phyloP scores from a whole-genome alignment of 2,888 invertebrate species.

The Epinotia bilunana region DNA sequence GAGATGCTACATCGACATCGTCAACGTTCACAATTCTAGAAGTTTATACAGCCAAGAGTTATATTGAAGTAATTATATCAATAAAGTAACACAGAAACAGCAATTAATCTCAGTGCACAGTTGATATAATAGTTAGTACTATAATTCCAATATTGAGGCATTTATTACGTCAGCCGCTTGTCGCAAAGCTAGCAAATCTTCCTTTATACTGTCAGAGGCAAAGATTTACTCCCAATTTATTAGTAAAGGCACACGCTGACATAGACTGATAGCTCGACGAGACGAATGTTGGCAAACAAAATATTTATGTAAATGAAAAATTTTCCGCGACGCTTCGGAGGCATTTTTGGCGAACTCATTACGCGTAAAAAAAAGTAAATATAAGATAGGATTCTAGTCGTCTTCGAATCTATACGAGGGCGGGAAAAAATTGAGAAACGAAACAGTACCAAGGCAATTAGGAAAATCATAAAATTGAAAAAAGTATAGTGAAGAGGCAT shows the following conservation, averaged over 20 bases:
- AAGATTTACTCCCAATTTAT: conserved; percentile 34
- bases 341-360: background rate
- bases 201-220: conserved; percentile 22
- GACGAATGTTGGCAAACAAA: conserved; percentile 8
- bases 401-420: no score
- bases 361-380: background rate
- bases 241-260: conserved; percentile 25
- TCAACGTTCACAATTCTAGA: background rate
- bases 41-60: no score
- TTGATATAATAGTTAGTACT: no score
- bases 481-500: no score
- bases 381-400: no score
- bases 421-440: no score
- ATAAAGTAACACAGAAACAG: background rate
- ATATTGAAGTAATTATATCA: no score
- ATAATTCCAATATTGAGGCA: conserved; percentile 24
- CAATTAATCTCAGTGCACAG: conserved; percentile 1
- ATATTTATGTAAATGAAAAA: conserved; percentile 1
- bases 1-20: background rate
- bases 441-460: no score
- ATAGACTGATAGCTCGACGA: conserved; percentile 18
- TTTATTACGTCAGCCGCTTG: conserved; percentile 27
- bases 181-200: conserved; percentile 30
- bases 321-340: background rate
- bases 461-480: no score